Base-by-base conservation (phyloP, 2,888 invertebrate species). In the Melinaea marsaeus region DNA sequence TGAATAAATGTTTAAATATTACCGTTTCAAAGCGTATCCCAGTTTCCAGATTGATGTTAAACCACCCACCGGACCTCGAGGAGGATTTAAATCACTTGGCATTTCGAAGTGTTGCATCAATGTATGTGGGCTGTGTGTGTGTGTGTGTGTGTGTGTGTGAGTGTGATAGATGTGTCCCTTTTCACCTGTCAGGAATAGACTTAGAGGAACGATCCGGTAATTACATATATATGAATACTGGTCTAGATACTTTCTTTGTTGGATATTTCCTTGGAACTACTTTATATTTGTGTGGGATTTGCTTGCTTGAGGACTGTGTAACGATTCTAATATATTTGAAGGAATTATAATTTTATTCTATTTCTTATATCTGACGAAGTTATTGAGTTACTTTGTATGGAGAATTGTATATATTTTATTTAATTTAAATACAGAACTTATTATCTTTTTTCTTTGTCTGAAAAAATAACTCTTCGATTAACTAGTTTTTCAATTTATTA, bases 91-190 rank as follows among this genome's bases (percentile, higher is more conserved):
- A 85, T 86, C 82, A 81, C 79, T 74, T 71, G 70, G 79, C 78
- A 85, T 84, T 85, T 76, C 74, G 74, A 73, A 73, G 79, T 77
- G 77, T 72, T 69, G 74, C 78, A 76, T 83, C 80, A 80, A 81
- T 82, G 79, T 78, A 72, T 72, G 74, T 75, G 73, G 69, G 74
- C 76, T 75, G 22, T 22, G 22, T 22, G 22, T 22, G 22, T 22
- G 22, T 22, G 22, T 75, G 76, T 78, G 75, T 73, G 69, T 74
- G 76, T 75, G 22, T 75, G 76, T 78, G 75, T 73, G 69, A 73
- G 76, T 75, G 78, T 85, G 85, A 86, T 85, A 84, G 86, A 88
- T 87, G 83, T 77, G 71, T 72, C 77, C 83, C 82, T 85, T 85
- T 86, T 78, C 83, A 86, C 75, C 75, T 75, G 81, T 78, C 78